A percentile compares a stretch with the other conserved stretches of the same genome.
Evolutionary conservation across 2,888 invertebrate genomes (phyloP).

Genomic region (Morpho achilles): DNA sequence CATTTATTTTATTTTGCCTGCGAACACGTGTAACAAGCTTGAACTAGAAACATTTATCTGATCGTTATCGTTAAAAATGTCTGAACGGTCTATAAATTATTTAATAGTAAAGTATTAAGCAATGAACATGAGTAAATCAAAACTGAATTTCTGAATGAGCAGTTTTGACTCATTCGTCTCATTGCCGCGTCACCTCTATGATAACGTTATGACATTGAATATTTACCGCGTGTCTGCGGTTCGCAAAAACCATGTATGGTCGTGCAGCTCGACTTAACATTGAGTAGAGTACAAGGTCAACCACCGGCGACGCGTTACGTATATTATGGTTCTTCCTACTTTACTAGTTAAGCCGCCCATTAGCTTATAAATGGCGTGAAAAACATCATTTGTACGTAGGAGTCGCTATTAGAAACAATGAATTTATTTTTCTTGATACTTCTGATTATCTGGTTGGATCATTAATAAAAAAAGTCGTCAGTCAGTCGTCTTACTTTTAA

Average conservation of each 20-base stretch:
- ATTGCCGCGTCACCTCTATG: constrained; percentile 15
- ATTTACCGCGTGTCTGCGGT: constrained; percentile 9
- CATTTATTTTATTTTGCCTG: too few species aligned
- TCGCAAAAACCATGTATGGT: constrained; percentile 51
- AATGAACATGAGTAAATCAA: too few species aligned
- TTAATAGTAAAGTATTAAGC: too few species aligned
- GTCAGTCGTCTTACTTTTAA: too few species aligned
- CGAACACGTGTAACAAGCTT: too few species aligned
- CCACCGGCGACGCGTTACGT: constrained; percentile 32
- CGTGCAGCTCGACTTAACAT: constrained; percentile 46
- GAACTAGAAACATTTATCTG: too few species aligned
- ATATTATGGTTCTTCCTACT: not conserved
- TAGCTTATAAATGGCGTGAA: not conserved
- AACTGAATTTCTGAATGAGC: constrained; percentile 3
- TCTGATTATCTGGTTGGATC: too few species aligned
- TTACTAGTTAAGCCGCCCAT: not conserved
- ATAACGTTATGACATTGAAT: constrained; percentile 17
- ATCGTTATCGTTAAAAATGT: too few species aligned
- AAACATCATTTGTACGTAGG: not conserved
- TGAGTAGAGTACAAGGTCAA: constrained; percentile 45
- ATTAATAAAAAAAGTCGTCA: too few species aligned
- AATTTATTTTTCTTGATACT: too few species aligned
- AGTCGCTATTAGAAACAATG: too few species aligned
- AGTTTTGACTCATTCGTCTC: constrained; percentile 12
- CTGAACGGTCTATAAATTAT: too few species aligned